Evolutionary conservation across 2,888 invertebrate species (phyloP).

Genomic region (Mactromeris polynyma): DNA sequence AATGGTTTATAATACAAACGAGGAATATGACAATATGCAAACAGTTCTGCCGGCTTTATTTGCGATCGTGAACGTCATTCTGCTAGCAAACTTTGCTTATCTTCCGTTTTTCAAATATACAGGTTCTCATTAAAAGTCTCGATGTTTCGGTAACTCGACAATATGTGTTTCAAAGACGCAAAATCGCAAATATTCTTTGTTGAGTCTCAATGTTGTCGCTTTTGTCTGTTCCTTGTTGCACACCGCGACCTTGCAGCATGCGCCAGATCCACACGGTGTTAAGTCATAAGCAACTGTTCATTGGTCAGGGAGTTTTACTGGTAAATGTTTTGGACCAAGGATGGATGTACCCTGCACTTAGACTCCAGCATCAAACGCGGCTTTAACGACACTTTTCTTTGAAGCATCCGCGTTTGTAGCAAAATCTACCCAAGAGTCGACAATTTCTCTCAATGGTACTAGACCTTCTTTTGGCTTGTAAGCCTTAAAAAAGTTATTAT

Average conservation of each 20-base stretch:
- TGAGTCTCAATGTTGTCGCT: not conserved
- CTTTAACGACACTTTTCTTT: constrained; percentile 55
- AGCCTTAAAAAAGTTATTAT: constrained; percentile 60
- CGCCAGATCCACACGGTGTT: not conserved
- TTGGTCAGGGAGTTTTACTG: constrained; percentile 15
- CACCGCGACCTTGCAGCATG: not conserved
- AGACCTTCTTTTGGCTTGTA: constrained; percentile 52
- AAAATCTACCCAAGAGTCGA: constrained; percentile 64
- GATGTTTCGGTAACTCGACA: not conserved
- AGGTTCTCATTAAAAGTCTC: not conserved
- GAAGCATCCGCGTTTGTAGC: constrained; percentile 49
- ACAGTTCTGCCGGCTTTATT: not conserved
- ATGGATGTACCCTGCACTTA: not conserved
- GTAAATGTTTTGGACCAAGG: constrained; percentile 31
- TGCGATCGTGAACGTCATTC: not conserved
- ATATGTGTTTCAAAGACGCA: not conserved
- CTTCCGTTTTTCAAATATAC: not conserved
- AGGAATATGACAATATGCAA: not conserved
- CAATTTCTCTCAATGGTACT: constrained; percentile 59
- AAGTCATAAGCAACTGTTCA: not conserved
- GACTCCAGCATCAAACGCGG: constrained; percentile 54
- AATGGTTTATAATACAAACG: not conserved
- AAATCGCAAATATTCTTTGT: not conserved
- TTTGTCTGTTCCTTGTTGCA: not conserved
- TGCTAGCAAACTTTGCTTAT: not conserved